Percentiles rank a stretch among this genome's conserved stretches.
Evolutionary conservation across 2,888 invertebrate species (phyloP).

Genomic region (Harpagoxenus sublaevis): DNA sequence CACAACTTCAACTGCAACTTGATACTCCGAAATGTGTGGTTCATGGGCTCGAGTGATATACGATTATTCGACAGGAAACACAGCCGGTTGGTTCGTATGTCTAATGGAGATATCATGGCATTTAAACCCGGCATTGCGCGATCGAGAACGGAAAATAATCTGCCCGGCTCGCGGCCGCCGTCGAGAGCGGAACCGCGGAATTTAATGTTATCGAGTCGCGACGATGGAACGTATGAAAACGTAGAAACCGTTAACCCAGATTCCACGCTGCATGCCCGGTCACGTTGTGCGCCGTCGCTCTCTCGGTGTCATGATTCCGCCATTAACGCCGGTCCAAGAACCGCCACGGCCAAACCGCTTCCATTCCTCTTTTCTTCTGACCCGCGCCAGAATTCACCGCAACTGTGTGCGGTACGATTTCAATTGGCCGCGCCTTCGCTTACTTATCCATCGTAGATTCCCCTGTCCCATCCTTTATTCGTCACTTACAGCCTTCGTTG

Average conservation of each 20-base stretch:
- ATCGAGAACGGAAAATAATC: conserved; percentile 41
- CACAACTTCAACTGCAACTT: neutral
- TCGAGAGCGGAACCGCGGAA: conserved; percentile 53
- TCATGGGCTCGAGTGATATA: conserved; percentile 36
- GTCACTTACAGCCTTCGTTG: conserved; percentile 23
- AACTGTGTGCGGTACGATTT: conserved; percentile 33
- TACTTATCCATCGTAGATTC: conserved; percentile 32
- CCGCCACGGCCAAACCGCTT: conserved; percentile 48
- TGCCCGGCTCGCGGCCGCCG: conserved; percentile 8
- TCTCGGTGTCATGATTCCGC: conserved; percentile 55
- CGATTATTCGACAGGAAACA: conserved; percentile 40
- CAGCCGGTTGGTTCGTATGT: conserved; percentile 13
- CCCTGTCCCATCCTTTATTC: neutral
- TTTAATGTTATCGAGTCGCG: conserved; percentile 64
- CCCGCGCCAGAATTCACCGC: conserved; percentile 31
- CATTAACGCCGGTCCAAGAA: conserved; percentile 44
- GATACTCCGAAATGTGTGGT: conserved; percentile 21
- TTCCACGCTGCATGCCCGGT: conserved; percentile 57
- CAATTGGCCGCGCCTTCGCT: conserved; percentile 44
- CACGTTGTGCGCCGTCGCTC: conserved; percentile 37
- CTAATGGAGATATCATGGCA: conserved; percentile 49
- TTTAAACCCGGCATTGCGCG: conserved; percentile 5
- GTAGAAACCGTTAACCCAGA: conserved; percentile 69
- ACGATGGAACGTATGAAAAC: conserved; percentile 59
- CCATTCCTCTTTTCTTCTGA: conserved; percentile 55